Conservation (phyloP, 2,113 vertebrate genomes). For the Formicarius rufipectus region DNA sequence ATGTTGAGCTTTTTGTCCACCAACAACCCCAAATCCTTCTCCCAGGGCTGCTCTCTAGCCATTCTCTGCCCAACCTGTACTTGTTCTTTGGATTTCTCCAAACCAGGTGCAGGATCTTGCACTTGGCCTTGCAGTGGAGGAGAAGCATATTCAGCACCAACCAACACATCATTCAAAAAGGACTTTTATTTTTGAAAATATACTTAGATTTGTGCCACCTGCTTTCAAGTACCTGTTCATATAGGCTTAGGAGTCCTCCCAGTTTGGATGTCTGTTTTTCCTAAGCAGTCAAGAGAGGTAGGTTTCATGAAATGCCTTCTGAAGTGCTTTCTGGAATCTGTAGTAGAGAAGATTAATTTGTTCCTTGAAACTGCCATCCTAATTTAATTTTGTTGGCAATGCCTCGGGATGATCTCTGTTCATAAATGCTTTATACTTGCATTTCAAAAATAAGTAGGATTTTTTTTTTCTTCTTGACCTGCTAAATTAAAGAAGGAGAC, state of each 20-base stretch:
- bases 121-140: not conserved
- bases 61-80: not conserved
- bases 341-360: not conserved
- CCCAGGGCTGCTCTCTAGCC: fast-evolving
- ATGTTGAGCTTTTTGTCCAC: not conserved
- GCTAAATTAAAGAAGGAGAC: not conserved
- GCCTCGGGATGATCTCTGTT: not conserved
- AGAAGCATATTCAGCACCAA: not conserved
- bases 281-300: not conserved
- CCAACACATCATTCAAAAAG: not conserved
- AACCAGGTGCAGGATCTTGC: not conserved
- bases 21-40: not conserved
- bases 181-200: not conserved
- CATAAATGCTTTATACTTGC: not conserved
- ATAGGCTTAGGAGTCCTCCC: not conserved
- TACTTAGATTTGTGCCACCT: not conserved
- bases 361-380: not conserved
- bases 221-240: not conserved
- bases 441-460: not conserved
- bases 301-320: not conserved
- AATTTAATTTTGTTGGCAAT: not conserved
- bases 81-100: not conserved
- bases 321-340: not conserved
- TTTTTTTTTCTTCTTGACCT: not conserved
- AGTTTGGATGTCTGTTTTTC: not conserved